A percentile compares a stretch with the other conserved stretches of the same genome.
Conservation (phyloP, 2,113 vertebrate species). For the Turdus rufiventris region DNA sequence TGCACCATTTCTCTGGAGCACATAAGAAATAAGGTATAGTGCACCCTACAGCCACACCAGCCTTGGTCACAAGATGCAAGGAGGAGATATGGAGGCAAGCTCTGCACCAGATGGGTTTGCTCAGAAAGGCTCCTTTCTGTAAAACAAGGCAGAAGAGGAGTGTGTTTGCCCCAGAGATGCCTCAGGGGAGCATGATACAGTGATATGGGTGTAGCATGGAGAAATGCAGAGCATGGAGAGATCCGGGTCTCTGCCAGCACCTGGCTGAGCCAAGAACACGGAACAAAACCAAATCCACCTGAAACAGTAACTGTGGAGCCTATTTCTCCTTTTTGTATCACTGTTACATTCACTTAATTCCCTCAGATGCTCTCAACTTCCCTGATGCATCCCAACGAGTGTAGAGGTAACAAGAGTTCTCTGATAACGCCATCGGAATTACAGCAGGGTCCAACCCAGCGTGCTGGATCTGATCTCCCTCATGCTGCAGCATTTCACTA, state of each 20-base stretch:
- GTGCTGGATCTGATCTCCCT: background rate
- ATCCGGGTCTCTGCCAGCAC: background rate
- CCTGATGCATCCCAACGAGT: background rate
- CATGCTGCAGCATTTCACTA: background rate
- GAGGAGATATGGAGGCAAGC: background rate
- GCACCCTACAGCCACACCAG: background rate
- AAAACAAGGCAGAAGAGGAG: background rate
- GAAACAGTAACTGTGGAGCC: background rate
- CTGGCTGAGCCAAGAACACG: background rate
- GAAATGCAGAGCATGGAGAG: background rate
- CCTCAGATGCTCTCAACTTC: background rate
- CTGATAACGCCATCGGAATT: background rate
- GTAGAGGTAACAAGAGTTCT: background rate
- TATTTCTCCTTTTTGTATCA: background rate
- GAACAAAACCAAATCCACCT: background rate
- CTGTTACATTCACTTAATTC: background rate
- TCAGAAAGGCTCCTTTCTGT: background rate
- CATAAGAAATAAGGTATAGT: background rate
- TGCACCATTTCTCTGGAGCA: background rate
- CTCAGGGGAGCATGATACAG: background rate
- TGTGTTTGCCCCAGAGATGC: background rate
- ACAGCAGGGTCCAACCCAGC: background rate
- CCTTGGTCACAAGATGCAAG: background rate
- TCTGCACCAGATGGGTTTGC: background rate
- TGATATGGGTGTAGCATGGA: fast-evolving